phyloP scores from a whole-genome alignment of 2,113 vertebrate genomes.

The Paradisaea rubra region DNA sequence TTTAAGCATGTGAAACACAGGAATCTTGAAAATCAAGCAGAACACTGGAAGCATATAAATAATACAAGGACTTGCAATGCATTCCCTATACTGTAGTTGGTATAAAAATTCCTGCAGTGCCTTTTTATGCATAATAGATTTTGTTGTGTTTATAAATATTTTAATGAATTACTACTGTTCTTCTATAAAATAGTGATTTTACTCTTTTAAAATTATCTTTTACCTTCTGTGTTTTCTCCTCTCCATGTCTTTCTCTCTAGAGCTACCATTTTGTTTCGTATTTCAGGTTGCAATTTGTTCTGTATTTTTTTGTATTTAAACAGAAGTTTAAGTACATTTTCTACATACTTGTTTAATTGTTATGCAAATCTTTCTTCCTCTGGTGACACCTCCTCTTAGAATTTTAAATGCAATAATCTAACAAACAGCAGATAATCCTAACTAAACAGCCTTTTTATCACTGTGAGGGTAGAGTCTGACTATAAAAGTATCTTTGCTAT shows the following conservation, averaged over 20 bases:
- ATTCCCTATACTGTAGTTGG: not conserved
- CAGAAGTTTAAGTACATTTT: not conserved
- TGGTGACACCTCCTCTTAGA: not conserved
- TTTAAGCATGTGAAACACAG: not conserved
- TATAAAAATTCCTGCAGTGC: not conserved
- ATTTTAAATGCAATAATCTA: not conserved
- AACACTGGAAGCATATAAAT: not conserved
- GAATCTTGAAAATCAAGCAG: not conserved
- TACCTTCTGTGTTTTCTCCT: not conserved
- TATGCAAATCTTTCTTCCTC: not conserved
- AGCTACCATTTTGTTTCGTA: not conserved
- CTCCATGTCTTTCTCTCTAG: not conserved
- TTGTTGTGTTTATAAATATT: not conserved
- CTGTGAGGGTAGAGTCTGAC: not conserved
- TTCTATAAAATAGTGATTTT: not conserved
- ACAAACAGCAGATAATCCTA: not conserved
- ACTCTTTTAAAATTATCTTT: not conserved
- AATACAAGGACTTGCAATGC: not conserved
- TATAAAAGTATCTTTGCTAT: not conserved
- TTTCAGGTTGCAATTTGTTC: not conserved
- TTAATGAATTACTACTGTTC: not conserved
- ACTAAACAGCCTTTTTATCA: not conserved
- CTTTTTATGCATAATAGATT: not conserved
- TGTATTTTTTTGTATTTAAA: not conserved
- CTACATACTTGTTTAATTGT: not conserved